Percentiles rank a stretch among this genome's conserved stretches.
Conservation (phyloP, 2,888 invertebrate genomes). For the Nymphalis c-album region DNA sequence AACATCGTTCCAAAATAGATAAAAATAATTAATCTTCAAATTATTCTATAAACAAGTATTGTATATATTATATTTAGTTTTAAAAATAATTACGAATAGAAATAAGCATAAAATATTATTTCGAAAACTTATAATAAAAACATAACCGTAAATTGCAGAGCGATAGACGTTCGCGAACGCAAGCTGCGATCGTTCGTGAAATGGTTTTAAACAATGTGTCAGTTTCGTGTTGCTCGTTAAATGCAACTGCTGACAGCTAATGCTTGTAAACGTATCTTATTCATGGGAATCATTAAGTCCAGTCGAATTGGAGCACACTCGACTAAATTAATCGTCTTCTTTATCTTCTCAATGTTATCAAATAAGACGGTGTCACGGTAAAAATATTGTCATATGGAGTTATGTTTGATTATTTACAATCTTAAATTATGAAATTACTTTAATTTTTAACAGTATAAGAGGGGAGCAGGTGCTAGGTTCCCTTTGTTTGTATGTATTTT, state of each 20-base stretch:
- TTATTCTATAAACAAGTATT: too few relatives aligned
- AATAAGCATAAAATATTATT: constrained; percentile 16
- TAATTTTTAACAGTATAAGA: too few relatives aligned
- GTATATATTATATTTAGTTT: too few relatives aligned
- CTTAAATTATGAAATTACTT: too few relatives aligned
- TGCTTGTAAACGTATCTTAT: constrained; percentile 40
- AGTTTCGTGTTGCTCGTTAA: constrained; percentile 46
- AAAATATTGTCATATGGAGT: not conserved
- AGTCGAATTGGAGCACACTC: not conserved
- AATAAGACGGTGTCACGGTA: not conserved
- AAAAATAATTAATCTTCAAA: too few relatives aligned
- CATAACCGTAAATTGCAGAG: constrained; percentile 22
- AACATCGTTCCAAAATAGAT: too few relatives aligned
- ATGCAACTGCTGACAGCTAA: constrained; percentile 54
- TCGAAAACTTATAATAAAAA: constrained; percentile 7
- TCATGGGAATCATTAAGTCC: constrained; percentile 40
- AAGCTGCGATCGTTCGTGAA: constrained; percentile 26
- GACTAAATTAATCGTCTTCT: not conserved
- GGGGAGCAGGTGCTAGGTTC: too few relatives aligned
- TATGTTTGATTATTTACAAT: too few relatives aligned
- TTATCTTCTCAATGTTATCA: not conserved
- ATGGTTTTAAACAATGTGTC: constrained; percentile 40
- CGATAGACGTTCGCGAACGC: constrained; percentile 28
- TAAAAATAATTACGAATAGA: not conserved
- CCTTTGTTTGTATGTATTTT: too few relatives aligned